phyloP scores from a whole-genome alignment of 2,888 invertebrate genomes.

The Criorhina ranunculi region DNA sequence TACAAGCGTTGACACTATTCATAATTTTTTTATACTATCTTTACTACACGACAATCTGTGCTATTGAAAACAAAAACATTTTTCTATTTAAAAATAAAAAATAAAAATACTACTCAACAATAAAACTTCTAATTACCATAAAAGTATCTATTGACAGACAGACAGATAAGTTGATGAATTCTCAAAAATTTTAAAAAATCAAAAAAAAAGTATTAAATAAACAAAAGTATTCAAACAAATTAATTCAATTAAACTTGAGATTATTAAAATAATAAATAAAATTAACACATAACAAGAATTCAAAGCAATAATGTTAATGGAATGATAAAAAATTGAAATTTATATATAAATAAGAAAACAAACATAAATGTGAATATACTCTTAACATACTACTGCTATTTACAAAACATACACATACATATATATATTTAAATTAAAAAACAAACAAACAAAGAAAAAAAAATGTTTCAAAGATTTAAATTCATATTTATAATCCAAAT shows the following conservation, averaged over 20 bases:
- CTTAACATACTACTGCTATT: conserved; percentile 60
- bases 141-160: conserved; percentile 49
- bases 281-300: conserved; percentile 37
- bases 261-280: conserved; percentile 10
- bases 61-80: conserved; percentile 47
- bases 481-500: conserved; percentile 68
- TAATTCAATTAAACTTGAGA: conserved; percentile 22
- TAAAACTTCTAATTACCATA: conserved; percentile 48
- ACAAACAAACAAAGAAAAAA: conserved; percentile 34
- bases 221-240: conserved; percentile 35
- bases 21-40: conserved; percentile 66
- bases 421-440: conserved; percentile 53
- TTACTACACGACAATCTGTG: conserved; percentile 74
- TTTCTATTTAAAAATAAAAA: conserved; percentile 47
- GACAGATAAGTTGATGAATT: conserved; percentile 32
- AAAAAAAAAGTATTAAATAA: conserved; percentile 33
- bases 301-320: conserved; percentile 65
- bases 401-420: conserved; percentile 50
- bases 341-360: conserved; percentile 28
- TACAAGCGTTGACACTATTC: conserved; percentile 54
- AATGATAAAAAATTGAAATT: conserved; percentile 39
- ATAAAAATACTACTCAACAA: conserved; percentile 20
- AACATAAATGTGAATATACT: conserved; percentile 71
- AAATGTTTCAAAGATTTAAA: conserved; percentile 44
- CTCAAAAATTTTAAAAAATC: conserved; percentile 21